Base-by-base conservation (phyloP, 2,888 invertebrate species). In the Aethes cnicana region DNA sequence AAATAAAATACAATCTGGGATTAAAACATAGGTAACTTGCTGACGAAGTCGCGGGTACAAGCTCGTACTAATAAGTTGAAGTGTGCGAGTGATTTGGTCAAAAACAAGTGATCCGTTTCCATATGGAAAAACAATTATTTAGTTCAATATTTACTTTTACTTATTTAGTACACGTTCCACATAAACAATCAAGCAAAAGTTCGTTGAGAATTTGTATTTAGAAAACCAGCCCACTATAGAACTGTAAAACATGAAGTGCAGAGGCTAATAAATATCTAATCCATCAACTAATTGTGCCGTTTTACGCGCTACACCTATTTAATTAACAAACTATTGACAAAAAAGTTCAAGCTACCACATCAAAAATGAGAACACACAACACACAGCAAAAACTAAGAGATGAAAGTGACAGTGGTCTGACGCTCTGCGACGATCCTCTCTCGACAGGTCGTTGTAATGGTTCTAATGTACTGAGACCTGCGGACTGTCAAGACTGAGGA, bases 341-440 rank as follows among this genome's bases (percentile, higher is more conserved):
- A 21, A 23, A 7, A 20, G 6, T 23, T 17, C 8, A 11, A 17
- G 39, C 37, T 32, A 50, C 32, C 21, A 43, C 50, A 44, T 52
- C 18, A 18, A 52, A 17, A 9, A 30, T 26, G 25, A 46, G 20
- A 39, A 39, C 46, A 52, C 39, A 39, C 37, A 39, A 39, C 44
- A 52, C 46, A 46, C 37, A 52, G 26, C 33, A 32, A 52, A 33
- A 49, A 30, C 21, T 36, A 43, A 20, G 2, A 28, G 8, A 43
- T 46, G 14, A 20, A 46, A 48, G 17, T 37, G 37, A 39, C 20
- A 26, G 26, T 52, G 37, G 33, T 21, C 16, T 20, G 18, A 46
- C 26, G 26, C 20, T 26, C 12, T 50, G 30, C 46, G 46, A 46
- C 37, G 16, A 49, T 39, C 33, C 44, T 39, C 11, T 11, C 43